Conservation (phyloP, 2,888 invertebrate species). For the Tortrix viridana region DNA sequence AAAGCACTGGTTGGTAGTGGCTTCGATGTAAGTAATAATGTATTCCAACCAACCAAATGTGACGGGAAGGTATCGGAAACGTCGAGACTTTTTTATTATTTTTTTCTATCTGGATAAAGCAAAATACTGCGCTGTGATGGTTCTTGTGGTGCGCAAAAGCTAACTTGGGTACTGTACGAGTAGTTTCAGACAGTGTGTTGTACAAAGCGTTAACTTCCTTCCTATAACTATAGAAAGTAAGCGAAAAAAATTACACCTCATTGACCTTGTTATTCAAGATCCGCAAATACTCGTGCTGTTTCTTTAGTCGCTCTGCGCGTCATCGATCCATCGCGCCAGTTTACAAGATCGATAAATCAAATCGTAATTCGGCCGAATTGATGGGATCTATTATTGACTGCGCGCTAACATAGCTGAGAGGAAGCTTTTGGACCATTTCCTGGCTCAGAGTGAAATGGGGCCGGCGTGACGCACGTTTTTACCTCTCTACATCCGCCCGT, state of each 20-base stretch:
- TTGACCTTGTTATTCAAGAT: conserved; percentile 39
- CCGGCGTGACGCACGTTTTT: conserved; percentile 74
- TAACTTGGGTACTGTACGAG: too few relatives aligned
- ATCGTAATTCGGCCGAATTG: conserved; percentile 50
- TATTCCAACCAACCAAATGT: neutral
- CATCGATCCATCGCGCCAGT: conserved; percentile 55
- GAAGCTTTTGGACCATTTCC: conserved; percentile 79
- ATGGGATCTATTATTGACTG: conserved; percentile 78
- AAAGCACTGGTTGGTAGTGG: neutral
- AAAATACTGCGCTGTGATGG: too few relatives aligned
- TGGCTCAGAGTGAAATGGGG: conserved; percentile 76
- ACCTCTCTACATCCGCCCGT: conserved; percentile 70
- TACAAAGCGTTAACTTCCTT: too few relatives aligned
- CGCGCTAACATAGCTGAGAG: conserved; percentile 72
- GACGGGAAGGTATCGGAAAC: too few relatives aligned
- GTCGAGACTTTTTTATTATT: too few relatives aligned
- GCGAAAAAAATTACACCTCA: conserved; percentile 20
- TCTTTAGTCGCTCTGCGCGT: conserved; percentile 44
- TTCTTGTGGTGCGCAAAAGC: too few relatives aligned
- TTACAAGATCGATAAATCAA: conserved; percentile 62
- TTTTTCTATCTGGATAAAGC: too few relatives aligned
- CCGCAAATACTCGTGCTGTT: conserved; percentile 18
- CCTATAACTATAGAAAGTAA: neutral
- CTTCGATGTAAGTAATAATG: neutral
- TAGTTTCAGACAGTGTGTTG: too few relatives aligned